Conservation (phyloP, 2,888 invertebrate species). For the Digitonthophagus gazella region DNA sequence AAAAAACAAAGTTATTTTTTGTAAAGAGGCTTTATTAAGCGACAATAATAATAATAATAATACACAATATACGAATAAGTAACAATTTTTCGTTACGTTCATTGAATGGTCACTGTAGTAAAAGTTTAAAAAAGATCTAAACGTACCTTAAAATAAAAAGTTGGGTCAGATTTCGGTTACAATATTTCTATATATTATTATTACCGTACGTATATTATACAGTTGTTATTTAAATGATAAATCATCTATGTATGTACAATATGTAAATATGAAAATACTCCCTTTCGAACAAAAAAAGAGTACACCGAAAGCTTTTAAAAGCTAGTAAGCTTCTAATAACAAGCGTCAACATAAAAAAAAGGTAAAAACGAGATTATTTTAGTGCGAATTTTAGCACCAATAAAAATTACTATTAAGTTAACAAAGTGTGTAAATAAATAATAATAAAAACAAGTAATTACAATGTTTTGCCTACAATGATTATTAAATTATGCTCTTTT, state of each 20-base stretch:
- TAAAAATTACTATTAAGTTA: no score
- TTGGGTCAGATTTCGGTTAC: conserved; percentile 18
- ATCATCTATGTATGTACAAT: conserved; percentile 26
- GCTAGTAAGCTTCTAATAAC: background rate
- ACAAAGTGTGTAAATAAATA: background rate
- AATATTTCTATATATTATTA: conserved; percentile 16
- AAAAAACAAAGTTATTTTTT: no score
- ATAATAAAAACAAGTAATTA: conserved; percentile 6
- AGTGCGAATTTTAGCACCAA: background rate
- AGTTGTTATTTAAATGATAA: conserved; percentile 21
- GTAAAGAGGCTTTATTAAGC: conserved; percentile 28
- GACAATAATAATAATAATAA: conserved; percentile 19
- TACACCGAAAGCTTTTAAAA: conserved; percentile 20
- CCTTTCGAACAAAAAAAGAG: conserved; percentile 19
- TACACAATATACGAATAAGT: conserved; percentile 22
- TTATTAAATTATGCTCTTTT: background rate
- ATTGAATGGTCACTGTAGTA: background rate
- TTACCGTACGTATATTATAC: conserved; percentile 23
- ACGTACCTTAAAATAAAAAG: conserved; percentile 14
- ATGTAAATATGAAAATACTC: conserved; percentile 29
- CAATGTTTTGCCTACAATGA: background rate
- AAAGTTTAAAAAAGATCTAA: background rate
- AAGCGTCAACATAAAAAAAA: conserved; percentile 4
- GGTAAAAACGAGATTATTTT: conserved; percentile 6
- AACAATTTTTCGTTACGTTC: conserved; percentile 6